These are phyloP conservation scores for Ascaphus truei DNA, from an alignment of 2,113 vertebrate species.

Conservation along the genomic window DNA sequence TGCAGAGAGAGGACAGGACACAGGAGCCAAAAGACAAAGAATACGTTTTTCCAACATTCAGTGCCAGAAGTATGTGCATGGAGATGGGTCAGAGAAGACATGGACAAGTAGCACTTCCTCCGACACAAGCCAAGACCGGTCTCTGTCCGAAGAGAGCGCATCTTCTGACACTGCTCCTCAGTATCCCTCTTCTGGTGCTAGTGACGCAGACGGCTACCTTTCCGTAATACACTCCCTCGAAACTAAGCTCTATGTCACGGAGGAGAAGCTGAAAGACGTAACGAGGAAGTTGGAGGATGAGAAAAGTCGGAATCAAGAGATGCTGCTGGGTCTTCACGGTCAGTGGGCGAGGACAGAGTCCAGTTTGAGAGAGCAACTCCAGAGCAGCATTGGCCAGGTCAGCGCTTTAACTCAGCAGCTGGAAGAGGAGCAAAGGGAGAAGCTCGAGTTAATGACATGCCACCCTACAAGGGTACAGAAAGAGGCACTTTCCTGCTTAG, in stretches of 20 bases:
- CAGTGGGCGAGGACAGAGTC: slow-evolving; percentile 65
- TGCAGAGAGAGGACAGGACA: slow-evolving; percentile 53
- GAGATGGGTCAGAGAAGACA: slow-evolving; percentile 64
- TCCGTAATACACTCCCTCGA: slow-evolving; percentile 87
- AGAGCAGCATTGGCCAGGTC: slow-evolving; percentile 65
- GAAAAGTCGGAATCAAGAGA: slow-evolving; percentile 62
- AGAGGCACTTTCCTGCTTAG: slow-evolving; percentile 78
- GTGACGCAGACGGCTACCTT: slow-evolving; percentile 81
- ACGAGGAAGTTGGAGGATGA: slow-evolving; percentile 77
- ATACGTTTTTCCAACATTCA: slow-evolving; percentile 91
- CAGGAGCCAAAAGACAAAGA: slow-evolving; percentile 77
- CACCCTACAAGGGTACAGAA: slow-evolving; percentile 41
- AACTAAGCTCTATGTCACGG: slow-evolving; percentile 82
- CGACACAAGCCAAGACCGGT: slow-evolving; percentile 66
- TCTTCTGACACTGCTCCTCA: slow-evolving; percentile 63
- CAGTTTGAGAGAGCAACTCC: slow-evolving; percentile 70
- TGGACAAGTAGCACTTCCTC: slow-evolving; percentile 64
- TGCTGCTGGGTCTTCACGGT: slow-evolving; percentile 53
- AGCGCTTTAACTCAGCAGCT: slow-evolving; percentile 60
- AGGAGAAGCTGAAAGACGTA: slow-evolving; percentile 85
- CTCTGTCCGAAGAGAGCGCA: slow-evolving; percentile 62
- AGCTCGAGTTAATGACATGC: slow-evolving; percentile 42
- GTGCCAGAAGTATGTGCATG: slow-evolving; percentile 81
- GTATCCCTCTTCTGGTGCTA: slow-evolving; percentile 43
- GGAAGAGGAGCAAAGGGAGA: slow-evolving; percentile 58